Evolutionary conservation across 1,140 invertebrate species (phyloP), one percentile per base, ranked within the genome.

Genomic region (Battus philenor): DNA sequence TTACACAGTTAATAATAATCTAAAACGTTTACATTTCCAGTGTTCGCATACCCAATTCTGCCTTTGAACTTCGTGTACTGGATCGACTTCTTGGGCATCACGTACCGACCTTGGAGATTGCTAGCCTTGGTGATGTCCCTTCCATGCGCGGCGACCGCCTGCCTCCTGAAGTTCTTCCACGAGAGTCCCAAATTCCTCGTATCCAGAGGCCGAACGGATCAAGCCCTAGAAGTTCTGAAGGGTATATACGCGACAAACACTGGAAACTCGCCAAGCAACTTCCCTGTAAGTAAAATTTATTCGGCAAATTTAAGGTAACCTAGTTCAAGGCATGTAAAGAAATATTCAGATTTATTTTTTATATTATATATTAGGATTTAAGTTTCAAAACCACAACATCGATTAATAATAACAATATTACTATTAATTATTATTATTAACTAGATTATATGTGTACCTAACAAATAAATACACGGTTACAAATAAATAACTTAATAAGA

Each of bases 121-220:
- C 91, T 92, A 55, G 71, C 93, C 1, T 80, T 90, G 0, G 60
- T 90, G 0, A 92, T 90, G 66, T 83, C 90, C 0, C 27, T 92
- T 1, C 91, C 92, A 0, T 89, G 89, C 50, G 83, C 92, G 0
- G 59, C 87, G 0, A 90, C 89, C 0, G 90, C 89, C 5, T 56
- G 88, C 3, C 29, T 90, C 0, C 56, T 88, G 0, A 79, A 93
- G 10, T 68, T 88, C 2, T 84, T 88, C 15, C 91, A 92, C 0
- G 92, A 94, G 58, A 93, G 91, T 65, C 92, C 92, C 0, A 92
- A 93, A 61, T 93, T 89, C 68, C 68, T 92, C 0, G 81, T 91
- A 9, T 68, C 87, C 1, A 81, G 77, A 48, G 89, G 90, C 50
- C 72, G 85, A 7, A 61, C 86, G 4, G 76, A 88, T 2, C 87